phyloP scores from a whole-genome alignment of 2,113 vertebrate genomes.

The Meleagris gallopavo region DNA sequence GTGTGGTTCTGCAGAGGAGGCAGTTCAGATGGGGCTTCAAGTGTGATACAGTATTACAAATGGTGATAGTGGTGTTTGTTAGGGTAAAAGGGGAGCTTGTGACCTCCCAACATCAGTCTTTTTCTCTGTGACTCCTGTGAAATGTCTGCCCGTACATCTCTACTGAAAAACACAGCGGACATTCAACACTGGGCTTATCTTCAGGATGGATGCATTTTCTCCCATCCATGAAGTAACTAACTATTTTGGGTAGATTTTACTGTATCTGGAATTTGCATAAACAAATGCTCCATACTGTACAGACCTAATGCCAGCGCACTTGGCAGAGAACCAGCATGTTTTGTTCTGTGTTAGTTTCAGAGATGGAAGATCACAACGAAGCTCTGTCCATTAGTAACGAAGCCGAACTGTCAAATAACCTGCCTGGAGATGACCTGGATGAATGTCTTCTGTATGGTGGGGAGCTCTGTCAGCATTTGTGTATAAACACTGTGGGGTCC shows the following conservation, averaged over 20 bases:
- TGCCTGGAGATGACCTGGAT: slow-evolving; percentile 83
- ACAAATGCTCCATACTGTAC: accelerated
- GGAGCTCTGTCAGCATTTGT: slow-evolving; percentile 84
- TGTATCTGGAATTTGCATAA: background rate
- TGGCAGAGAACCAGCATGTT: background rate
- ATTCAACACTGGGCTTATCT: background rate
- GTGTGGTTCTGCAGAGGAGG: background rate
- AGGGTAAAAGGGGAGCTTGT: background rate
- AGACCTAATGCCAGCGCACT: background rate
- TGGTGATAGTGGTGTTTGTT: background rate
- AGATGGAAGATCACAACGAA: slow-evolving; percentile 80
- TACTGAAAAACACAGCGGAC: accelerated
- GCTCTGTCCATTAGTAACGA: slow-evolving; percentile 82
- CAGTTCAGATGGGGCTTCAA: background rate
- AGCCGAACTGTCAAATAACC: slow-evolving; percentile 78
- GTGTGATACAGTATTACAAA: background rate
- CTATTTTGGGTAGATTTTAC: background rate
- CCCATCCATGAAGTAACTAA: background rate
- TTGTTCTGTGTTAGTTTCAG: slow-evolving; percentile 78
- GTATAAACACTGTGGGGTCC: slow-evolving; percentile 87
- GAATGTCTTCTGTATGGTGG: slow-evolving; percentile 83
- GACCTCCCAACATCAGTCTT: background rate
- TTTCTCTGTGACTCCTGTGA: background rate
- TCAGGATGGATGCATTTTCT: background rate
- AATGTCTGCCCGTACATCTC: background rate